phyloP scores from a whole-genome alignment of 1,140 invertebrate species.

The Saxidomus purpurata region DNA sequence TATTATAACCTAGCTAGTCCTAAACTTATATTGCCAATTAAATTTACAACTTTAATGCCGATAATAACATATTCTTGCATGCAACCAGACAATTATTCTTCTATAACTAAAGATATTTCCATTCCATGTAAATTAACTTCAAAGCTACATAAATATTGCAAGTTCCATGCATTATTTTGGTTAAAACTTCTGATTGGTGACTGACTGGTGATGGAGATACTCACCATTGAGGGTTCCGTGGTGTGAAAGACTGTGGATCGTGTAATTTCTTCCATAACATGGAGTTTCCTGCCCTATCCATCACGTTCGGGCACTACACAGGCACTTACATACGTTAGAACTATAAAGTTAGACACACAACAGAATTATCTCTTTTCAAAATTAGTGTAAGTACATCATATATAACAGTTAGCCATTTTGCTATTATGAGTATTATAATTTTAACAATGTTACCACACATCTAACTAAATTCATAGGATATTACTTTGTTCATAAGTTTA shows the following conservation, averaged over 20 bases:
- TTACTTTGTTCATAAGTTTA: no score
- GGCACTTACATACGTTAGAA: background rate
- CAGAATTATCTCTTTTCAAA: background rate
- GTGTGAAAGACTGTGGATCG: conserved; percentile 59
- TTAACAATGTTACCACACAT: no score
- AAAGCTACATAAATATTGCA: background rate
- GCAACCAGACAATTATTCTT: no score
- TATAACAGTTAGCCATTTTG: no score
- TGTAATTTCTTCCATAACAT: conserved; percentile 69
- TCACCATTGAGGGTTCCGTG: conserved; percentile 54
- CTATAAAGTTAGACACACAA: conserved; percentile 57
- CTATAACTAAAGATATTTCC: no score
- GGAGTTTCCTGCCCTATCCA: conserved; percentile 59
- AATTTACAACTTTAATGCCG: no score
- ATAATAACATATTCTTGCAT: no score
- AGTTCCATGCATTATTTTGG: background rate
- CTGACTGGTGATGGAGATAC: conserved; percentile 20
- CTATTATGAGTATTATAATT: no score
- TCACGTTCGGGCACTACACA: background rate
- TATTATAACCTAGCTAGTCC: no score
- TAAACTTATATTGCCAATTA: no score
- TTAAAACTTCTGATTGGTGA: background rate
- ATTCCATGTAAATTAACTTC: no score
- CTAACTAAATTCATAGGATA: no score
- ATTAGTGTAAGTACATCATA: background rate